phyloP scores from a whole-genome alignment of 2,113 vertebrate species.

The Ceyx cyanopectus region DNA sequence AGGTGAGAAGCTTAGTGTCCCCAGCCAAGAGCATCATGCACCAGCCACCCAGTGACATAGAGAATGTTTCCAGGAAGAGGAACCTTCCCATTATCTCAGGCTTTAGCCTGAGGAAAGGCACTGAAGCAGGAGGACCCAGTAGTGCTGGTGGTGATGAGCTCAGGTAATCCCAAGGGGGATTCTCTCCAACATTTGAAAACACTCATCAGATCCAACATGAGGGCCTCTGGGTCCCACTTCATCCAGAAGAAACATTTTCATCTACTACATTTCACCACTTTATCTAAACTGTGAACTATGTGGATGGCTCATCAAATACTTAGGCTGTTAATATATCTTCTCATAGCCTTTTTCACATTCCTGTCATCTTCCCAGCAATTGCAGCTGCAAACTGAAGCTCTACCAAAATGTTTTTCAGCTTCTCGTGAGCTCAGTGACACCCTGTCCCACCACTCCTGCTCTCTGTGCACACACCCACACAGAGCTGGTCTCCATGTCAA shows the following conservation, averaged over 20 bases:
- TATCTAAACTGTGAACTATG: background rate
- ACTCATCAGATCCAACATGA: background rate
- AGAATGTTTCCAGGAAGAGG: background rate
- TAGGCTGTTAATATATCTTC: background rate
- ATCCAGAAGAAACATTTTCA: background rate
- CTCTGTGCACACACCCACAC: background rate
- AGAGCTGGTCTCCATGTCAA: background rate
- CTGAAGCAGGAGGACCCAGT: background rate
- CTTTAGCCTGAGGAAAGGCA: background rate
- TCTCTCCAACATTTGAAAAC: background rate
- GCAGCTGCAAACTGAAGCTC: background rate
- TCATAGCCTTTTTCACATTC: background rate
- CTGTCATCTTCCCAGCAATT: background rate
- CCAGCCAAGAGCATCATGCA: background rate
- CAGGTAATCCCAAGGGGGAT: background rate
- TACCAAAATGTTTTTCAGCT: background rate
- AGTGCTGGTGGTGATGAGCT: accelerated
- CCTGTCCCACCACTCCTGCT: background rate
- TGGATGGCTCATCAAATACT: accelerated
- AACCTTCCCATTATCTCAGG: background rate
- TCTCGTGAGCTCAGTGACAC: background rate
- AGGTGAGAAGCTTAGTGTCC: background rate
- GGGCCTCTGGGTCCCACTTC: background rate
- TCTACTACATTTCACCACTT: background rate
- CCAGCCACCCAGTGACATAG: background rate